A percentile compares a stretch with the other conserved stretches of the same genome.
Evolutionary conservation across 2,113 vertebrate species (phyloP).

Genomic region (Nannobrachium achirus): DNA sequence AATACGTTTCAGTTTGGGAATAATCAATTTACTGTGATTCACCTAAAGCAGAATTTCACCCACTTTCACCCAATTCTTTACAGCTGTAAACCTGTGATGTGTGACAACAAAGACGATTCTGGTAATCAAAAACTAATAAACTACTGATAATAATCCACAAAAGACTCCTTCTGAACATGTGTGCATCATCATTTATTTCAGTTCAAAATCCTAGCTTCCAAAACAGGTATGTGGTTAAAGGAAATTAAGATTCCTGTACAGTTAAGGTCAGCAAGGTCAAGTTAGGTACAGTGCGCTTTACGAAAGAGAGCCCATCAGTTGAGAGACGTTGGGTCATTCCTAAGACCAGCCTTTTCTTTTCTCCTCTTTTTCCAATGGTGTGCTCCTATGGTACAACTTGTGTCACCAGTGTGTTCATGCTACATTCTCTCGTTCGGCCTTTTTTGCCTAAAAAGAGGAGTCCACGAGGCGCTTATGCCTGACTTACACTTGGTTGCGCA

Average conservation of each 20-base stretch:
- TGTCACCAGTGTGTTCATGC: slow-evolving; percentile 68
- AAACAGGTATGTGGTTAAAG: slow-evolving; percentile 75
- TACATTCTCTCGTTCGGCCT: slow-evolving; percentile 63
- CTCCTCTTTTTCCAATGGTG: slow-evolving; percentile 35
- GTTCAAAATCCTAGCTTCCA: slow-evolving; percentile 88
- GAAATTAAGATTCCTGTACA: slow-evolving; percentile 78
- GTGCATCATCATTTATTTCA: slow-evolving; percentile 94
- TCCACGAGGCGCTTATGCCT: slow-evolving; percentile 43
- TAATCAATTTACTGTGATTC: too few species aligned
- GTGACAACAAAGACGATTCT: background rate
- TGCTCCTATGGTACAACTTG: slow-evolving; percentile 47
- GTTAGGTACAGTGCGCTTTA: slow-evolving; percentile 69
- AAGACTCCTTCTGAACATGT: slow-evolving; percentile 72
- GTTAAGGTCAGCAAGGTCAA: slow-evolving; percentile 73
- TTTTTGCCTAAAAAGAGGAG: slow-evolving; percentile 38
- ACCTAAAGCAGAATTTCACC: too few species aligned
- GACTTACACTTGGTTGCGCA: too few species aligned
- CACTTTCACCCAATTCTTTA: background rate
- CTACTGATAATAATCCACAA: slow-evolving; percentile 5
- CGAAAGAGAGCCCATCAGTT: slow-evolving; percentile 52
- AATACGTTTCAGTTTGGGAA: too few species aligned
- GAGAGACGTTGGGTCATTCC: slow-evolving; percentile 51
- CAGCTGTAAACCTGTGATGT: too few species aligned
- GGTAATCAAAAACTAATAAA: slow-evolving; percentile 27
- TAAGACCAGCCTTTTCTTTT: slow-evolving; percentile 36